Conservation (phyloP, 2,888 invertebrate genomes). For the Hipparchia semele region DNA sequence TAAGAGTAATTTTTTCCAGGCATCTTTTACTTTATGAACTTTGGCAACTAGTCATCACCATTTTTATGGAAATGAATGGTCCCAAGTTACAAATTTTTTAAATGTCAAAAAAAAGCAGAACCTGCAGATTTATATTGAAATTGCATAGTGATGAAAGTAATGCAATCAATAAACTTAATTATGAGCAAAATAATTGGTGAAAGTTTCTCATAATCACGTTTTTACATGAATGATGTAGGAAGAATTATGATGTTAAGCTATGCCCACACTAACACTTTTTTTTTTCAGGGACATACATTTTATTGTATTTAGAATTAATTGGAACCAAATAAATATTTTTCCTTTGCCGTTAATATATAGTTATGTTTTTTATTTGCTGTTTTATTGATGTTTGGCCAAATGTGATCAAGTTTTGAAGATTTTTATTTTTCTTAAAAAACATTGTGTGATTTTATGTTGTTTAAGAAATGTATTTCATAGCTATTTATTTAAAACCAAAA, state of each 20-base stretch:
- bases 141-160: constrained; percentile 2
- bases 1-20: too few relatives aligned
- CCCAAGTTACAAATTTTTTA: neutral
- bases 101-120: neutral
- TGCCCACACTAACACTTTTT: constrained; percentile 3
- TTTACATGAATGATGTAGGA: constrained; percentile 14
- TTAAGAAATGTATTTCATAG: too few relatives aligned
- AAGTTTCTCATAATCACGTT: constrained; percentile 18
- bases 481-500: too few relatives aligned
- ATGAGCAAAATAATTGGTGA: constrained; percentile 15
- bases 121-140: neutral
- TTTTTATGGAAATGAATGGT: too few relatives aligned
- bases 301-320: too few relatives aligned
- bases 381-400: too few relatives aligned
- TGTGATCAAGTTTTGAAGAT: too few relatives aligned
- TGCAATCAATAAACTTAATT: constrained; percentile 9
- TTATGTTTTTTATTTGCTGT: neutral
- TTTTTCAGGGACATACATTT: neutral
- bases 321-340: neutral
- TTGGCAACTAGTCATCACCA: too few relatives aligned
- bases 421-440: too few relatives aligned
- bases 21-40: too few relatives aligned
- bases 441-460: too few relatives aligned
- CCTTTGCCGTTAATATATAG: neutral
- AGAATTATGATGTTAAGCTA: constrained; percentile 11